A percentile compares a stretch with the other conserved stretches of the same genome.
Conservation (phyloP, 1,140 invertebrate genomes). For the Caenorhabditis tropicalis region DNA sequence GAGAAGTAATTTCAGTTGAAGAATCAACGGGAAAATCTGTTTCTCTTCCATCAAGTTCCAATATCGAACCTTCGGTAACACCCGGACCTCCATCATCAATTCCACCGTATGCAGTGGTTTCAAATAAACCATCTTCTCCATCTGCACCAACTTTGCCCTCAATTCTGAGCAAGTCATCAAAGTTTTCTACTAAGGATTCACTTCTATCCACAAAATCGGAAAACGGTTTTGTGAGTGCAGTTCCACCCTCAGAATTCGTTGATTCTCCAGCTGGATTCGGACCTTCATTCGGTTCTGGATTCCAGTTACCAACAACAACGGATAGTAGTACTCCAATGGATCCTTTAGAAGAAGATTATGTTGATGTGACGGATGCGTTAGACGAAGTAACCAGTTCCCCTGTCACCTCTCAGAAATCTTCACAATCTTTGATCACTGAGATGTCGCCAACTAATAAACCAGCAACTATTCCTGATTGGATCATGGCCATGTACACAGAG, state of each 20-base stretch:
- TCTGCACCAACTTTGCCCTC: neutral
- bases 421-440: neutral
- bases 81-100: neutral
- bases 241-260: neutral
- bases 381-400: neutral
- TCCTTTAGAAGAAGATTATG: conserved; percentile 4
- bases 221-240: neutral
- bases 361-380: neutral
- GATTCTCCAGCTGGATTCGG: neutral
- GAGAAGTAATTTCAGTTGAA: conserved; percentile 13
- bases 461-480: conserved; percentile 14
- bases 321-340: conserved; percentile 18
- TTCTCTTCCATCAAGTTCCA: neutral
- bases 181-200: neutral
- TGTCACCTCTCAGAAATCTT: neutral
- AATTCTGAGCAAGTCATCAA: neutral
- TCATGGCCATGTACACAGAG: conserved; percentile 22
- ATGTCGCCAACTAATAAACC: neutral
- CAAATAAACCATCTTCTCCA: neutral
- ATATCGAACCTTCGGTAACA: neutral
- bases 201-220: neutral
- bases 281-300: neutral
- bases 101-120: neutral
- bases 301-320: neutral
- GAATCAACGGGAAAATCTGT: neutral